Base-by-base conservation (phyloP, 2,113 vertebrate species). In the Orycteropus afer region DNA sequence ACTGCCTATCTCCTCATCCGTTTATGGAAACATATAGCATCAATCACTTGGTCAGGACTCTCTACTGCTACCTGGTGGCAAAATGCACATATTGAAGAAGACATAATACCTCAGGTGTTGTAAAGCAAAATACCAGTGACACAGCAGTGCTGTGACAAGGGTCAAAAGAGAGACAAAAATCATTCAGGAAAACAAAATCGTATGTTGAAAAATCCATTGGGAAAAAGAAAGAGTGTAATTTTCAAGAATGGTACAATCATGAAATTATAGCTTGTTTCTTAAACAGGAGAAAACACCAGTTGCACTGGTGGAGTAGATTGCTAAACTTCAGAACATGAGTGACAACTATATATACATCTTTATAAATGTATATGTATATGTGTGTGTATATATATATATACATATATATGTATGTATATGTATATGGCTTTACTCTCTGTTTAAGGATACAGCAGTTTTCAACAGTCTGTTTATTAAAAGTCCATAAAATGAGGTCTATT, bases 41-140 rank as follows among this genome's bases (percentile, higher is more conserved):
- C 25, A 25, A 11, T 29, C 3, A 65, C 59, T 32, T 4, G 13
- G 27, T 55, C 25, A 3, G n/a, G 65, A 88, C 61, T 79, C 86
- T 81, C 61, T 86, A 49, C 83, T 86, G 86, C 94, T 78, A 12
- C 57, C 69, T 86, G 87, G 90, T 65, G 92, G 94, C 34, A 63
- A 34, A 63, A n/a, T 7, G 32, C 2, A 29, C 27, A 51, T 12
- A 76, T 2, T 47, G 10, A 51, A 80, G 49, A 87, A 76, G 29
- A 34, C 34, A 27, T 3, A 77, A 65, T 49, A 57, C 2, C 2
- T 45, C 34, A 7, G 2, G 9, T 32, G 37, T 10, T 47, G 29
- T 15, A 15, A 34, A 1, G 6, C 10, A 47, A 88, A 80, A 23
- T 7, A 34, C 14, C 5, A 29, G 1, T 32, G 59, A 37, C 57